phyloP scores from a whole-genome alignment of 2,888 invertebrate genomes.

The Gnatocerus cornutus region DNA sequence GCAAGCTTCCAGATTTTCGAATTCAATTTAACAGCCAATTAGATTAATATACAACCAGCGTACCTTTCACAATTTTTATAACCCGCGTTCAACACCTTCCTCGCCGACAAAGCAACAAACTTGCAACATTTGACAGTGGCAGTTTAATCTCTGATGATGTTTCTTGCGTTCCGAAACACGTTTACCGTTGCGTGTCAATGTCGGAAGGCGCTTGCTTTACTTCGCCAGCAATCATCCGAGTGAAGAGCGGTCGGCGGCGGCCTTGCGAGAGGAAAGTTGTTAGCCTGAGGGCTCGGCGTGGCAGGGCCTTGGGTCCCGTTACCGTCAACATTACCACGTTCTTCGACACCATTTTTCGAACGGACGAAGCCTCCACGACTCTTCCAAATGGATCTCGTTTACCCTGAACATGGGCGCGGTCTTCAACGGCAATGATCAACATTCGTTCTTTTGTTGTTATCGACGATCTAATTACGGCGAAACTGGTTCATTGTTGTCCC shows the following conservation, averaged over 20 bases:
- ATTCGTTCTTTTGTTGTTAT: conserved; percentile 56
- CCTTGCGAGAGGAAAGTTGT: conserved; percentile 66
- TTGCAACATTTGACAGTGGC: no score
- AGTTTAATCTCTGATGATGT: no score
- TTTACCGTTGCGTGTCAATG: conserved; percentile 2
- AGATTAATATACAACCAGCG: no score
- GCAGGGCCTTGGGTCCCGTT: conserved; percentile 67
- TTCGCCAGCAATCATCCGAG: conserved; percentile 10
- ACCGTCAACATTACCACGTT: conserved; percentile 56
- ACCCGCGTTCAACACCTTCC: no score
- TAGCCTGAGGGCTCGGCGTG: conserved; percentile 62
- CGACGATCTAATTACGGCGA: conserved; percentile 57
- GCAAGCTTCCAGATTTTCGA: no score
- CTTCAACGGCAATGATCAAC: conserved; percentile 54
- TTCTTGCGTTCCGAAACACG: conserved; percentile 1
- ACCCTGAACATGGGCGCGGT: conserved; percentile 60
- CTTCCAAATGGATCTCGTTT: conserved; percentile 57
- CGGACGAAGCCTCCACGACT: conserved; percentile 31
- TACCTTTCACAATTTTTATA: no score
- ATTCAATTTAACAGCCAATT: no score
- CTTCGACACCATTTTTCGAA: conserved; percentile 32
- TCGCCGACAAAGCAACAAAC: no score
- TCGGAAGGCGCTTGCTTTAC: background rate
- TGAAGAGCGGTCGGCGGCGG: conserved; percentile 58
- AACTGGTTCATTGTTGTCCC: conserved; percentile 57